Evolutionary conservation across 2,113 vertebrate genomes (phyloP), one percentile per base, ranked within the genome.

Genomic region (Aegotheles bennettii): DNA sequence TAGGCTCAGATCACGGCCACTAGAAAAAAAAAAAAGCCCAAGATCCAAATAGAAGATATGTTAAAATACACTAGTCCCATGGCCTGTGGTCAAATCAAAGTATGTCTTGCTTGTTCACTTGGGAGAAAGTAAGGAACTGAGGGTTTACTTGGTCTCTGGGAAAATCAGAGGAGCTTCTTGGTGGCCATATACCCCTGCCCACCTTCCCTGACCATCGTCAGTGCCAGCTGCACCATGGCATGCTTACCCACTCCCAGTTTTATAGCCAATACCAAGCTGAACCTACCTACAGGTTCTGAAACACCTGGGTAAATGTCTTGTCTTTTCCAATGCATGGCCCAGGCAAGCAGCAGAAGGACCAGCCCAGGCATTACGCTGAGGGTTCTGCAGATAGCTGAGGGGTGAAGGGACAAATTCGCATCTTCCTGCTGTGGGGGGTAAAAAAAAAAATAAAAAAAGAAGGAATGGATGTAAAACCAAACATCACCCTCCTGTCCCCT

Each of bases 201-300:
- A 73, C 21, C 20, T 65, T 8, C 42, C 43, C n/a, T 0, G 0
- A 20, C 8, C 17, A 35, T 7, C 0, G 0, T 40, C 5, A 0
- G 14, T 60, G 43, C 42, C 74, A 70, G 42, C 28, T 67, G 80
- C 12, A 19, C 65, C 1, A 0, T 43, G 47, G 4, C 28, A 21
- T 69, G n/a, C 60, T 9, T 81, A 10, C 29, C 25, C 35, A 15
- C 20, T 47, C 47, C 7, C 16, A 35, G 23, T 33, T 69, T 59
- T 59, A 23, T 45, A 68, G 23, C 20, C 28, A 48, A 10, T 28
- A 56, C 47, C n/a, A 65, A 68, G 35, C 48, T 73, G 63, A 85
- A 83, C 40, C 59, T 61, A 15, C 18, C 15, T 43, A 9, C 25
- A 35, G 33, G 35, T 59, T 70, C 29, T 59, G 33, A 83, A 77